Conservation (phyloP, 2,888 invertebrate species). For the Nomada hirtipes region DNA sequence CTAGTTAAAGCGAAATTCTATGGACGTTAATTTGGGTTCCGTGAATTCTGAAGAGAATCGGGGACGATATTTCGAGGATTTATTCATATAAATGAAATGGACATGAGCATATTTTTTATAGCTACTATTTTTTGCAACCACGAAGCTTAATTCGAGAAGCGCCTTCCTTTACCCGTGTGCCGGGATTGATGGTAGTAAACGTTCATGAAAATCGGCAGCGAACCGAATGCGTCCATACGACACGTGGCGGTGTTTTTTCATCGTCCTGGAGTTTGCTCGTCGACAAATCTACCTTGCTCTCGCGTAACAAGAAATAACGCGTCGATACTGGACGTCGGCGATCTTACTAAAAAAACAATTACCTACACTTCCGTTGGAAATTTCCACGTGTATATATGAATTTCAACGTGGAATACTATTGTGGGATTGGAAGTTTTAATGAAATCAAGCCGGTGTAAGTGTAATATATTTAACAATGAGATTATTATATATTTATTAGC, state of each 20-base stretch:
- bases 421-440: no score
- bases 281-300: slow-evolving; percentile 14
- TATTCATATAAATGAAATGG: no score
- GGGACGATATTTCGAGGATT: not conserved
- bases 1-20: not conserved
- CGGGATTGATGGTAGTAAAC: not conserved
- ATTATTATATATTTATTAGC: no score
- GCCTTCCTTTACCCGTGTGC: no score
- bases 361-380: not conserved
- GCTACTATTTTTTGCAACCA: no score
- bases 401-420: not conserved
- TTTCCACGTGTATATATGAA: not conserved
- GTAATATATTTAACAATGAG: no score
- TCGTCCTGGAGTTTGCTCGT: not conserved
- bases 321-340: not conserved
- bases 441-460: no score
- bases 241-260: slow-evolving; percentile 17
- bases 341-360: not conserved
- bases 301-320: slow-evolving; percentile 23
- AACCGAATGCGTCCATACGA: slow-evolving; percentile 1
- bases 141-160: no score
- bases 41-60: not conserved
- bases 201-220: not conserved
- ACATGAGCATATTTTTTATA: no score
- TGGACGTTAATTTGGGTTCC: slow-evolving; percentile 1